Base-by-base conservation (phyloP, 2,888 invertebrate genomes). In the Protonemura montana region DNA sequence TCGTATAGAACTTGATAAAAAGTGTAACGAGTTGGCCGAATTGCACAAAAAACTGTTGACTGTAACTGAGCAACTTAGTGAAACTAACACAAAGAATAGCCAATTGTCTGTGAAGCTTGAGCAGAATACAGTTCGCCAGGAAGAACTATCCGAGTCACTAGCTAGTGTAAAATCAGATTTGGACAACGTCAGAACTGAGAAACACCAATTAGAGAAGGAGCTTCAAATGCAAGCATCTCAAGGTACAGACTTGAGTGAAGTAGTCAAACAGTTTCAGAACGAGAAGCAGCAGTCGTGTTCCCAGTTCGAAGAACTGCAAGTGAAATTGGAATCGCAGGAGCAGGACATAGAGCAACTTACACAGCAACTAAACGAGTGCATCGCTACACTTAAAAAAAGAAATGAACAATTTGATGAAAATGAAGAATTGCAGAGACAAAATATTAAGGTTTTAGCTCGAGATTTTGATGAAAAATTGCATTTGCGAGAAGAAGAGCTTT, bases 1-100 rank as follows among this genome's bases (percentile, higher is more conserved):
- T 88, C 89, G 86, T 88, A 89, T 76, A 89, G 90, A 77, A 3
- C 81, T 81, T 6, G n/a, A 81, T n/a, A 28, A 28, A n/a, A 81
- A 81, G 21, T 29, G 16, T 30, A 29, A 13, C 7, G 81, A 81
- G n/a, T 81, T 81, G 21, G n/a, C 13, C 5, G 29, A 28, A n/a
- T n/a, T 81, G 30, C 30, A 10, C 27, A 10, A 28, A n/a, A 27
- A 81, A 81, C 28, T 81, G 0, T 16, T 0, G n/a, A 13, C 21
- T 3, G 29, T 81, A 29, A 81, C 28, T 16, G 81, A 81, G 30
- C 28, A 78, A 26, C 78, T 78, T 2, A 13, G 0, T 78, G 27
- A 5, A 78, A 16, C 28, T 10, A 78, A 78, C 10, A 13, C 78
- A 26, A 78, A 81, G 29, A 29, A 30, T 29, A 30, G 16, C 3